Conservation (phyloP, 2,888 invertebrate species). For the Tigriopus californicus region DNA sequence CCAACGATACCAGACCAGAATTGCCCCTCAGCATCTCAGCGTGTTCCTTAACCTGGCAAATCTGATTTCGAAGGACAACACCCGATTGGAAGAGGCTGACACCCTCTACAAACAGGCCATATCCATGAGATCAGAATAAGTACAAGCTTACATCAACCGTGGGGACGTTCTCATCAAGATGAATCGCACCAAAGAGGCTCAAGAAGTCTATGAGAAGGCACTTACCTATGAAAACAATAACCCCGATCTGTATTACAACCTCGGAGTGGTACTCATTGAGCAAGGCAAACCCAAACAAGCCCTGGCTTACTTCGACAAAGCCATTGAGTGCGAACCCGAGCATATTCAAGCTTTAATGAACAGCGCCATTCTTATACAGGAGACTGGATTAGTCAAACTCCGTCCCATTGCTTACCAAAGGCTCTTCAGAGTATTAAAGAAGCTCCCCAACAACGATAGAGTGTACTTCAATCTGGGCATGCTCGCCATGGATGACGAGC, state of each 20-base stretch:
- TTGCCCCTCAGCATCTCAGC: constrained; percentile 86
- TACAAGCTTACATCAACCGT: constrained; percentile 82
- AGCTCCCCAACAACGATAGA: constrained; percentile 45
- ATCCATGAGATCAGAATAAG: constrained; percentile 88
- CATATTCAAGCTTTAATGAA: constrained; percentile 86
- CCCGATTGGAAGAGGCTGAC: constrained; percentile 81
- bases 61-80: constrained; percentile 76
- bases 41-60: constrained; percentile 88
- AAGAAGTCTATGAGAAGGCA: constrained; percentile 64
- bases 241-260: constrained; percentile 82
- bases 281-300: constrained; percentile 80
- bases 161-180: constrained; percentile 88
- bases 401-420: constrained; percentile 44
- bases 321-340: constrained; percentile 73
- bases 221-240: constrained; percentile 78
- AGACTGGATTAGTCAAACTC: constrained; percentile 23
- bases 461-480: constrained; percentile 89
- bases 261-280: constrained; percentile 83
- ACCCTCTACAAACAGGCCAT: constrained; percentile 77
- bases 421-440: constrained; percentile 40
- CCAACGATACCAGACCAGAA: constrained; percentile 80
- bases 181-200: constrained; percentile 34
- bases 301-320: constrained; percentile 74
- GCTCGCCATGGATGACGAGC: constrained; percentile 86
- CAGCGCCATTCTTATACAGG: constrained; percentile 69